Conservation (phyloP, 2,797 vertebrate genomes). For the Cetoscarus ocellatus region DNA sequence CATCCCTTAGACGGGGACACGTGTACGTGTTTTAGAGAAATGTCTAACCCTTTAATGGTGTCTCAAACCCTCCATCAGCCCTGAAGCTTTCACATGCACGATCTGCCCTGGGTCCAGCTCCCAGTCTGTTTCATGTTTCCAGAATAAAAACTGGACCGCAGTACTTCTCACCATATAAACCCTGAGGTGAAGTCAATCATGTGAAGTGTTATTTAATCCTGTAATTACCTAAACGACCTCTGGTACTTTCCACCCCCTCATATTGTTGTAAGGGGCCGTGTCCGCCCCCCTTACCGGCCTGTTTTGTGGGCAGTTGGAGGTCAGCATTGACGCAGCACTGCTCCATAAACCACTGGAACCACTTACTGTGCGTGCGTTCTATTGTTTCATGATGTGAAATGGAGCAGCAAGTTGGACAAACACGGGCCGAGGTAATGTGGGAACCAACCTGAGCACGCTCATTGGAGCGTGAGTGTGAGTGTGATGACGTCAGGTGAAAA, state of each 20-base stretch:
- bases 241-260: constrained; percentile 49
- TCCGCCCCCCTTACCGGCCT: constrained; percentile 9
- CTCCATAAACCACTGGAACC: constrained; percentile 71
- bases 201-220: constrained; percentile 19
- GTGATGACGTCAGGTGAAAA: constrained; percentile 49
- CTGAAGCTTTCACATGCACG: no score
- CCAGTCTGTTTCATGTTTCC: no score
- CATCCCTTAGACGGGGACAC: no score
- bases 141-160: no score
- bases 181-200: not conserved
- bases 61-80: no score
- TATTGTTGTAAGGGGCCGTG: constrained; percentile 19
- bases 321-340: constrained; percentile 71
- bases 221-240: constrained; percentile 47
- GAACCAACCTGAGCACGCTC: constrained; percentile 56
- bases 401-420: constrained; percentile 58
- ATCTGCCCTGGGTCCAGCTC: no score
- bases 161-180: not conserved
- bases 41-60: no score
- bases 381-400: constrained; percentile 72
- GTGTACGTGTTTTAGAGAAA: no score
- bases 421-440: constrained; percentile 51
- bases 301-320: constrained; percentile 65
- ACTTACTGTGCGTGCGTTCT: constrained; percentile 55
- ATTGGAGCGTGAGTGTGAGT: no score